phyloP scores from a whole-genome alignment of 2,113 vertebrate species.

The Megaceryle maxima region DNA sequence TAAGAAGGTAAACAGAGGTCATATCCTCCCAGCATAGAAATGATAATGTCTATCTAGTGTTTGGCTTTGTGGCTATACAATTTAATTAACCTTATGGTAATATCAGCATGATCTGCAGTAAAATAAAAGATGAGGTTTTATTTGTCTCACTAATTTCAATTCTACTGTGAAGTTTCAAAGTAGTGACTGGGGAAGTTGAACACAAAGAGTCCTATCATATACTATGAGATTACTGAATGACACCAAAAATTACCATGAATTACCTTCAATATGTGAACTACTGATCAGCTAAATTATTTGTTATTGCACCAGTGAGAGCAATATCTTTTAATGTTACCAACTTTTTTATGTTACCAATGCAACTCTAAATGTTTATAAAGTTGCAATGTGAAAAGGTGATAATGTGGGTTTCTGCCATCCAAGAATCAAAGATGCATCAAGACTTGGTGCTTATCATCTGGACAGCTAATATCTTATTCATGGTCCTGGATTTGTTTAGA shows the following conservation, averaged over 20 bases:
- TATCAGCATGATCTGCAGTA: neutral
- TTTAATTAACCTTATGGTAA: neutral
- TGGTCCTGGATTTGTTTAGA: neutral
- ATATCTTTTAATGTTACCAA: neutral
- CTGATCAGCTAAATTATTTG: neutral
- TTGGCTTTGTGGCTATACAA: neutral
- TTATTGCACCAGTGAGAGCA: neutral
- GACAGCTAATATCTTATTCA: neutral
- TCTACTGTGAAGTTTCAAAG: neutral
- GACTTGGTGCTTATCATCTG: neutral
- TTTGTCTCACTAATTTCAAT: neutral
- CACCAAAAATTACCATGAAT: neutral
- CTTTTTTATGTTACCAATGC: neutral
- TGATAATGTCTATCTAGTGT: neutral
- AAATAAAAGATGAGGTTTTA: neutral
- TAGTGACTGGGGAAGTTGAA: neutral
- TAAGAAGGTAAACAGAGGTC: neutral
- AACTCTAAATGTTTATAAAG: neutral
- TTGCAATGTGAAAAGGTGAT: neutral
- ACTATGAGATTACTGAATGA: neutral
- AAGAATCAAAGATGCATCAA: neutral
- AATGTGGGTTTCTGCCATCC: neutral
- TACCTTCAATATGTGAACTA: neutral
- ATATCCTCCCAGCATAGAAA: neutral
- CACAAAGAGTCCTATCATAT: neutral